phyloP scores from a whole-genome alignment of 2,888 invertebrate genomes.

The Cyclophora punctaria region DNA sequence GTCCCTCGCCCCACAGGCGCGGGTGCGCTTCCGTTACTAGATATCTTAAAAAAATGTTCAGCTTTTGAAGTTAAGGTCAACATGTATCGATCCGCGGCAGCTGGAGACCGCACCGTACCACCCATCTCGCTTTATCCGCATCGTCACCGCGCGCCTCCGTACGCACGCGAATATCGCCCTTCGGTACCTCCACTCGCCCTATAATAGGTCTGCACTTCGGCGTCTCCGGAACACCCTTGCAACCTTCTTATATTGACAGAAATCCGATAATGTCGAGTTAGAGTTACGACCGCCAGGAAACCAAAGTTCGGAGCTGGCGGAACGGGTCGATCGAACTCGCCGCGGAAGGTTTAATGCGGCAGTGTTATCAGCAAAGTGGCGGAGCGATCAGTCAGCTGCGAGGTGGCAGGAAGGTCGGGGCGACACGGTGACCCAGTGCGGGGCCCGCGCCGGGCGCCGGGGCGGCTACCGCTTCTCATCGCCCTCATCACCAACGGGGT shows the following conservation, averaged over 20 bases:
- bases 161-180: constrained; percentile 7
- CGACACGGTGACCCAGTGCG: neutral
- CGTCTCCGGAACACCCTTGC: neutral
- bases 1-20: too few relatives aligned
- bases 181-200: constrained; percentile 5
- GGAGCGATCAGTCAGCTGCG: constrained; percentile 15
- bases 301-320: constrained; percentile 8
- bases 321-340: constrained; percentile 58
- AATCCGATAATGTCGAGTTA: neutral
- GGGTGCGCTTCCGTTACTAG: too few relatives aligned
- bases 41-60: constrained; percentile 29
- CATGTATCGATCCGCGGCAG: constrained; percentile 61
- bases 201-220: constrained; percentile 6
- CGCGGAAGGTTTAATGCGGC: constrained; percentile 61
- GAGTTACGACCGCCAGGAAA: neutral
- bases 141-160: constrained; percentile 16
- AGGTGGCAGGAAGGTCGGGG: too few relatives aligned
- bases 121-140: constrained; percentile 31
- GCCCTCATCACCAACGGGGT: neutral
- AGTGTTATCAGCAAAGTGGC: constrained; percentile 38
- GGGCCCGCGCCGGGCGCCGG: constrained; percentile 1
- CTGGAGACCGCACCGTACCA: constrained; percentile 46
- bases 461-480: neutral
- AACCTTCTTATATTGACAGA: neutral
- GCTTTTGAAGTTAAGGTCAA: constrained; percentile 52